Percentiles rank a stretch among this genome's conserved stretches.
phyloP scores from a whole-genome alignment of 2,113 vertebrate species.

The Coturnix japonica region DNA sequence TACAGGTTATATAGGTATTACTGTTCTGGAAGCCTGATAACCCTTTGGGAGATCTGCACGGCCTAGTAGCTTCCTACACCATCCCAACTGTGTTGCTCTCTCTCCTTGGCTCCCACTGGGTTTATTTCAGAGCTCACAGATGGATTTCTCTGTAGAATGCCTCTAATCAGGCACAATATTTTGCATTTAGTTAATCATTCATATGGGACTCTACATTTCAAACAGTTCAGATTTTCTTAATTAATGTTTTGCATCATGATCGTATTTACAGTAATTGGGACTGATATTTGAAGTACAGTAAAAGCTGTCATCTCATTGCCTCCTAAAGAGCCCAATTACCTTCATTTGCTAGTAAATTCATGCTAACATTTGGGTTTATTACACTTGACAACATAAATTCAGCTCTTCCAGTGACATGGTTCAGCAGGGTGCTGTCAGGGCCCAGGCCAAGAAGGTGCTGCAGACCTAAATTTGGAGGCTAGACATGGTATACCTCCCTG shows the following conservation, averaged over 20 bases:
- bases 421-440: neutral
- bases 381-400: conserved; percentile 38
- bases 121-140: conserved; percentile 57
- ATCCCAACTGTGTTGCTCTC: fast-evolving
- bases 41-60: fast-evolving
- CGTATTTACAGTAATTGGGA: conserved; percentile 75
- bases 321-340: conserved; percentile 67
- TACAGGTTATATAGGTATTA: fast-evolving
- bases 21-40: neutral
- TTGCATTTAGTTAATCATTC: conserved; percentile 69
- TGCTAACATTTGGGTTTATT: conserved; percentile 48
- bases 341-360: conserved; percentile 71
- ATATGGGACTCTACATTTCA: conserved; percentile 63
- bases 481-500: neutral
- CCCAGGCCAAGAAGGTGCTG: fast-evolving
- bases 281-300: conserved; percentile 75
- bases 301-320: conserved; percentile 70
- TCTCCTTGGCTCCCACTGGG: neutral
- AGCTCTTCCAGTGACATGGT: neutral
- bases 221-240: conserved; percentile 69
- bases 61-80: neutral
- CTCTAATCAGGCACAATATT: conserved; percentile 61
- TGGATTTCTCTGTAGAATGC: conserved; percentile 62
- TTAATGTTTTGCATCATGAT: conserved; percentile 75
- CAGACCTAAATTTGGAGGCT: neutral